Evolutionary conservation across 2,113 vertebrate genomes (phyloP).

Genomic region (Potamarius usumacintae): DNA sequence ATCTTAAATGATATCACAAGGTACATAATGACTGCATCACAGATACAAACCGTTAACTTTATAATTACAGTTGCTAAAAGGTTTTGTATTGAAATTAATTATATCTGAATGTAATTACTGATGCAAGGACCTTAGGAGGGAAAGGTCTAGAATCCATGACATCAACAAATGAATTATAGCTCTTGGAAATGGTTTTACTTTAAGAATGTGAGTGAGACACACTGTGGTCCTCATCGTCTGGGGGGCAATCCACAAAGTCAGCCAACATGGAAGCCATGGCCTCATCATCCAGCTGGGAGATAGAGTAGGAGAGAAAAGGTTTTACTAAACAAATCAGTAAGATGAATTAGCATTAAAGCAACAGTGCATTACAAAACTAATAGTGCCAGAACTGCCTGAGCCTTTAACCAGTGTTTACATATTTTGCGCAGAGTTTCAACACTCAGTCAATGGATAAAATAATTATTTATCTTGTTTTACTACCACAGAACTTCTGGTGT

Average conservation of each 20-base stretch:
- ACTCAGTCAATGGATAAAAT: not conserved
- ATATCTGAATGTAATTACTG: conserved; percentile 1
- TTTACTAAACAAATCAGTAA: not conserved
- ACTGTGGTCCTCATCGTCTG: conserved; percentile 78
- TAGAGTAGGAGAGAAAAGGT: not conserved
- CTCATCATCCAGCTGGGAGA: conserved; percentile 71
- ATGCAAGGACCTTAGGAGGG: not conserved
- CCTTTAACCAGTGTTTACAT: not conserved
- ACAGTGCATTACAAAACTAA: not conserved
- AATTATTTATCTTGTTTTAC: not conserved
- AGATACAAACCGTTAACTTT: conserved; percentile 15
- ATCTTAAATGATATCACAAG: conserved; percentile 17
- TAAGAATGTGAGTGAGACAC: conserved; percentile 60
- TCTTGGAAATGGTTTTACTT: conserved; percentile 14
- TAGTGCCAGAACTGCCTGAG: not conserved
- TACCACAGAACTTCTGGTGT: not conserved
- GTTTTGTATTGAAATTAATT: conserved; percentile 11
- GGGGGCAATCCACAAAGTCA: conserved; percentile 86
- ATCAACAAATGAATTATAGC: not conserved
- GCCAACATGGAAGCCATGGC: conserved; percentile 86
- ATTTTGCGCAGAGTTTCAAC: not conserved
- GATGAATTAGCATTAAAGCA: conserved; percentile 9
- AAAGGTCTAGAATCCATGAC: not conserved
- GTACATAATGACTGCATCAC: conserved; percentile 20
- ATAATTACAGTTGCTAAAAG: conserved; percentile 10